Base-by-base conservation (phyloP, 1,140 invertebrate species). In the Globodera ellingtonae region DNA sequence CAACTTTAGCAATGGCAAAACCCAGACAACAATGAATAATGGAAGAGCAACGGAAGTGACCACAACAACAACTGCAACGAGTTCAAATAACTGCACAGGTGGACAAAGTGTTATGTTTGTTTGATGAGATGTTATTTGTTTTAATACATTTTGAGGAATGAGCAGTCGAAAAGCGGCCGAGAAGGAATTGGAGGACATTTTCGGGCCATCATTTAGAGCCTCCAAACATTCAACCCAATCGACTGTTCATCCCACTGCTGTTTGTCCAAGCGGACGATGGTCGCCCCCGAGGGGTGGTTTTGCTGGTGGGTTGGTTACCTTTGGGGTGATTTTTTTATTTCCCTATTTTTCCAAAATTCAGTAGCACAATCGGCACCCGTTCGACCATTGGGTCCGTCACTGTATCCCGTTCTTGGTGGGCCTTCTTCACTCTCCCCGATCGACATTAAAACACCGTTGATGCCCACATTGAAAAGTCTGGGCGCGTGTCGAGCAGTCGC, bases 391-490 rank as follows among this genome's bases (percentile, higher is more conserved):
- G 5, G 6, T 15, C 56, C 56, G 10, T 15, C 56, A 18, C 10
- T 59, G 10, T 59, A 59, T 18, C 56, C 56, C 56, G 56, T 59
- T 10, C 15, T 59, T 5, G 56, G 18, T 3, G 10, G 56, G 10
- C 18, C 5, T 59, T 59, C 56, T 10, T 15, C 56, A 6, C 56
- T 15, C 3, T 69, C 46, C 13, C 87, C 79, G 72, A 66, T 85
- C 47, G 48, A 86, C 15, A 78, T 85, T 21, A 86, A 80, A 71
- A 70, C 87, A 13, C 86, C 84, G 56, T 71, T 88, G 0, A 83
- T 74, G 44, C 86, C 84, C 48, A 86, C 69, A 35, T 47, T 8
- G 66, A 46, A 72, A 81, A 35, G 35, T 35, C 66, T 80, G 7
- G 75, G 47, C 8, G 44, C 70, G 35, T 81, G 83, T 21, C 24